Evolutionary conservation across 2,888 invertebrate genomes (phyloP).

Genomic region (Selenia dentaria): DNA sequence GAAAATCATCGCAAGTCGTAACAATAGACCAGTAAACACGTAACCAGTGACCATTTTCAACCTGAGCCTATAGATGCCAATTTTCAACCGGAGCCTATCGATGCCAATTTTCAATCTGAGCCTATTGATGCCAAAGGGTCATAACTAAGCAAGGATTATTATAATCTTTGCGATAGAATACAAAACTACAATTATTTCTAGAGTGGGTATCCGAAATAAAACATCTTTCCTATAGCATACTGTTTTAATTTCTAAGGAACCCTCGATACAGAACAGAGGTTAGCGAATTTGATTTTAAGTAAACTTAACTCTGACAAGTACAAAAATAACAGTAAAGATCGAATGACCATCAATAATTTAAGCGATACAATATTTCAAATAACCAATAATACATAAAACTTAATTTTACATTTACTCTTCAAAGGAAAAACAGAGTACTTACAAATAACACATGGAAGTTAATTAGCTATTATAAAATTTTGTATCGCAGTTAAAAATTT

Average conservation of each 20-base stretch:
- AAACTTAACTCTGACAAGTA: constrained; percentile 74
- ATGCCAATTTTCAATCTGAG: too few species aligned
- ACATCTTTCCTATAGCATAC: constrained; percentile 77
- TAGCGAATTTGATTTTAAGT: constrained; percentile 78
- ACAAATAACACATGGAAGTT: constrained; percentile 39
- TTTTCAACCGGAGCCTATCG: too few species aligned
- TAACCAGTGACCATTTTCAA: too few species aligned
- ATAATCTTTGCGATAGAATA: not conserved
- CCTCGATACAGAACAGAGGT: constrained; percentile 82
- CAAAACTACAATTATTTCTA: too few species aligned
- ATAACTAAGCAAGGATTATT: too few species aligned
- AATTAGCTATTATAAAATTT: too few species aligned
- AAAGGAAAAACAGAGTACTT: not conserved
- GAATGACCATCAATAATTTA: constrained; percentile 48
- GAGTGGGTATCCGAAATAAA: constrained; percentile 63
- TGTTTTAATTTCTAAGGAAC: constrained; percentile 84
- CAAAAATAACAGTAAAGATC: constrained; percentile 73
- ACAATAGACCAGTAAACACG: too few species aligned
- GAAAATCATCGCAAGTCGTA: too few species aligned
- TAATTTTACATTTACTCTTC: constrained; percentile 1
- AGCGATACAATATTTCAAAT: constrained; percentile 37
- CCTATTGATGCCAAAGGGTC: too few species aligned
- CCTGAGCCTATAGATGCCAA: too few species aligned
- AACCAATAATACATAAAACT: constrained; percentile 31
- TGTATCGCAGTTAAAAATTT: constrained; percentile 45